Base-by-base conservation (phyloP, 2,113 vertebrate species). In the Chloroceryle aenea region DNA sequence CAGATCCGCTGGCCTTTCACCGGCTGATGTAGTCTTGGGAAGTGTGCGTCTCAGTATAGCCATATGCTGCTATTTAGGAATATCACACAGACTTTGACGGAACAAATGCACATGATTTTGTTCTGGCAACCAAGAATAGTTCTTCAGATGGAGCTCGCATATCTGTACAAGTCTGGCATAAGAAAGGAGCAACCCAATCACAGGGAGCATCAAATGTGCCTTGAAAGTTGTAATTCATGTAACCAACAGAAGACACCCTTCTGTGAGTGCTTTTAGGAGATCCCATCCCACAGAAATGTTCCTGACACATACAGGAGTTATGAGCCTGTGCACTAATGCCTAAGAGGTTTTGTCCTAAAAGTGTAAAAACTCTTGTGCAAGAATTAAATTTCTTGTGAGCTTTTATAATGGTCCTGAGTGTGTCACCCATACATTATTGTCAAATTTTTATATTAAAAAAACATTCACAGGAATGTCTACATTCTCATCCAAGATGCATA, bases 131-230 rank as follows among this genome's bases (percentile, higher is more conserved):
- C 91, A 69, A 83, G 95, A 97, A 92, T 80, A 96, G 73, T 84
- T 94, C 78, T 83, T 97, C 96, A 96, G 90, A 94, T 96, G 94
- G 90, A 95, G 72, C 75, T 97, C 90, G 62, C 68, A 6, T 79
- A 71, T 72, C 84, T 78, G n/a, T 52, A 36, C 26, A 73, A 63
- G 85, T 91, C 89, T 77, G 90, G 90, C 52, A 34, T 62, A 91
- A 93, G 77, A 75, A 64, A 94, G 36, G 34, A 95, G 89, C 75
- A 93, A 80, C 43, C 56, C 52, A 36, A 9, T 68, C 62, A 64
- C 12, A 55, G 62, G 47, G 43, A 78, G 13, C 50, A 29, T 43
- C 63, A 82, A 87, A 66, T 30, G 8, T 47, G 52, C 50, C 30
- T 6, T 59, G 26, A 29, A 84, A 61, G 40, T 56, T 17, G 1